These are phyloP conservation scores for Strix uralensis DNA, from an alignment of 2,113 vertebrate genomes.

Conservation along the genomic window DNA sequence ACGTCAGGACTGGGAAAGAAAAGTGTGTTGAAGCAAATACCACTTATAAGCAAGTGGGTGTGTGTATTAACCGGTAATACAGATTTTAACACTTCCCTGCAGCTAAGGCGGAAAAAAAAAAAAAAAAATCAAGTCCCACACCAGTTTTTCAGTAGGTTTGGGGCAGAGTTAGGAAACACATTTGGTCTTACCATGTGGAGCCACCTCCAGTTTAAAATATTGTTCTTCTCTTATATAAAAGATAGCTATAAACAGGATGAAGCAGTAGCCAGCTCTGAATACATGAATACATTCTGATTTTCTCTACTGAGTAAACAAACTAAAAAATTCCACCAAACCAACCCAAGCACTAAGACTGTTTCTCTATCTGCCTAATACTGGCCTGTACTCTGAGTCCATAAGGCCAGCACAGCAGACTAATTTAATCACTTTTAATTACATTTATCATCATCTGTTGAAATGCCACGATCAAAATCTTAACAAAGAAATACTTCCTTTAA, in stretches of 20 bases:
- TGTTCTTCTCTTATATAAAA: not conserved
- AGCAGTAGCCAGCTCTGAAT: not conserved
- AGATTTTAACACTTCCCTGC: not conserved
- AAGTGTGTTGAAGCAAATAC: not conserved
- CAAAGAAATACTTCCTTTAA: not conserved
- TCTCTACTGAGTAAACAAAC: not conserved
- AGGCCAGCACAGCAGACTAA: not conserved
- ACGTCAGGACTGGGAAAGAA: not conserved
- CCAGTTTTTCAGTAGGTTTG: not conserved
- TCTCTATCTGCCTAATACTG: not conserved
- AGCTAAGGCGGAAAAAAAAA: not conserved
- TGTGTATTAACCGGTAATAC: not conserved
- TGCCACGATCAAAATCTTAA: not conserved
- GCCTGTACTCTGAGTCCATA: not conserved
- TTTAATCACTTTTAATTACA: not conserved
- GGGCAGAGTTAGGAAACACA: not conserved
- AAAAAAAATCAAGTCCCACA: not conserved
- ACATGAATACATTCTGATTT: not conserved
- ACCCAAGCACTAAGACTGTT: not conserved
- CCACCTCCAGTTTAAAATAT: not conserved
- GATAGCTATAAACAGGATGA: not conserved
- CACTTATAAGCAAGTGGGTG: not conserved
- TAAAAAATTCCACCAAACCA: not conserved
- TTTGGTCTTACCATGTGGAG: not conserved
- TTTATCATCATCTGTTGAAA: not conserved